Evolutionary conservation across 2,113 vertebrate genomes (phyloP), one percentile per base, ranked within the genome.

Genomic region (Phasianus colchicus): DNA sequence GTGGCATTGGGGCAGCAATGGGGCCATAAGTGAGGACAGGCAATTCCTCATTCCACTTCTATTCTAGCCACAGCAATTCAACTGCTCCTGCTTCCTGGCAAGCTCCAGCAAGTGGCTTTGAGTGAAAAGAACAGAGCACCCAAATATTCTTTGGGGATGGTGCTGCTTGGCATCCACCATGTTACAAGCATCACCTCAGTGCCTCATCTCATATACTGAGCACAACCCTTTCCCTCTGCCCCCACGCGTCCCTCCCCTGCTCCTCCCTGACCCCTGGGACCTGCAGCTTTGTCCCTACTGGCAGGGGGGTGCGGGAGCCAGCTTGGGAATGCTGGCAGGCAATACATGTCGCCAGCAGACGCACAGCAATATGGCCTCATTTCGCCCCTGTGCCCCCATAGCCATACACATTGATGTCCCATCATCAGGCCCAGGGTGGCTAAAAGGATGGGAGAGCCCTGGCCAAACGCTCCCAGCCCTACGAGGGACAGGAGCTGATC

Each of bases 291-390:
- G 96, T 98, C 92, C 47, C 65, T 80, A 92, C 98, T 98, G 97
- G 98, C 95, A 21, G 2, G 97, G 96, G 98, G 93, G 98, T 98
- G 98, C 94, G 77, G 98, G 92, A 97, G 96, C 98, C 98, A 98
- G 89, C 92, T 95, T 97, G 95, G 98, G 96, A 98, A 98, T 75
- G 4, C 77, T 10, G 38, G 48, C 38, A 29, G 66, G 79, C 78
- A 78, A 60, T 10, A 32, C 18, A 11, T 11, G 18, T 57, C 10
- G 2, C 36, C 27, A 73, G 97, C 97, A 45, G 96, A 85, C 97
- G 20, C 97, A 97, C 94, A 98, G 98, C 9, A 15, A 30, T 15
- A 30, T 30, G 9, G 52, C 52, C 27, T 54, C 27, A 30, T 17
- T 54, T 54, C 30, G 52, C 32, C 55, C 18, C 52, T 47, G 52